Evolutionary conservation across 2,888 invertebrate genomes (phyloP).

Genomic region (Euzetes globulus): DNA sequence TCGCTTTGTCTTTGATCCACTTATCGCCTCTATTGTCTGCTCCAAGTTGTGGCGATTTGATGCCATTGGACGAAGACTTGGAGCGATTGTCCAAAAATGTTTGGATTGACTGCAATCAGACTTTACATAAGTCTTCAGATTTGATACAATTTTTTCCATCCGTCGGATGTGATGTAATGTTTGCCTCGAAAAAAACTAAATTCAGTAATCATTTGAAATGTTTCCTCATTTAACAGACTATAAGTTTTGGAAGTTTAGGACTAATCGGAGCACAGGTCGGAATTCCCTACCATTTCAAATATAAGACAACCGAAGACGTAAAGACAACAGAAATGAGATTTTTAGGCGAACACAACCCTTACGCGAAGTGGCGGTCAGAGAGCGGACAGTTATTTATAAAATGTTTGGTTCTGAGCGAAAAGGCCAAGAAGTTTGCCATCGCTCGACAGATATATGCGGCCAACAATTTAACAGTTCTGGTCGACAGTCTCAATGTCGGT

Average conservation of each 20-base stretch:
- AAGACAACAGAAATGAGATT: constrained; percentile 57
- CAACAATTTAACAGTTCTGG: constrained; percentile 55
- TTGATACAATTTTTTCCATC: not conserved
- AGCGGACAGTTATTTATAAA: constrained; percentile 57
- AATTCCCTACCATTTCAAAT: constrained; percentile 63
- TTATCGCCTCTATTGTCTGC: not conserved
- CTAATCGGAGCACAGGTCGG: constrained; percentile 59
- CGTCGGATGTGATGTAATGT: not conserved
- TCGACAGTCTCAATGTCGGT: constrained; percentile 49
- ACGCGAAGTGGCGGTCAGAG: constrained; percentile 59
- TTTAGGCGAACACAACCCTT: constrained; percentile 54
- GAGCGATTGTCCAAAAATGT: not conserved
- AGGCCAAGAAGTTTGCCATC: constrained; percentile 70
- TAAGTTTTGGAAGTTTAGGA: not conserved
- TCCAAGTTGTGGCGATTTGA: not conserved
- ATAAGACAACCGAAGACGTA: constrained; percentile 54
- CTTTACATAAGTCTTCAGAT: not conserved
- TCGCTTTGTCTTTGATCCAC: too few relatives aligned
- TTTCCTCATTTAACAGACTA: not conserved
- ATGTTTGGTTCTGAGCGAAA: constrained; percentile 65
- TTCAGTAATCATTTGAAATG: not conserved
- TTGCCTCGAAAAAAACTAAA: not conserved
- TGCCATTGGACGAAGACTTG: not conserved
- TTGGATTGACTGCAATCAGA: not conserved
- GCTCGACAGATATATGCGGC: constrained; percentile 63